A percentile compares a stretch with the other conserved stretches of the same genome.
phyloP scores from a whole-genome alignment of 2,113 vertebrate species.

The Mus spicilegus region DNA sequence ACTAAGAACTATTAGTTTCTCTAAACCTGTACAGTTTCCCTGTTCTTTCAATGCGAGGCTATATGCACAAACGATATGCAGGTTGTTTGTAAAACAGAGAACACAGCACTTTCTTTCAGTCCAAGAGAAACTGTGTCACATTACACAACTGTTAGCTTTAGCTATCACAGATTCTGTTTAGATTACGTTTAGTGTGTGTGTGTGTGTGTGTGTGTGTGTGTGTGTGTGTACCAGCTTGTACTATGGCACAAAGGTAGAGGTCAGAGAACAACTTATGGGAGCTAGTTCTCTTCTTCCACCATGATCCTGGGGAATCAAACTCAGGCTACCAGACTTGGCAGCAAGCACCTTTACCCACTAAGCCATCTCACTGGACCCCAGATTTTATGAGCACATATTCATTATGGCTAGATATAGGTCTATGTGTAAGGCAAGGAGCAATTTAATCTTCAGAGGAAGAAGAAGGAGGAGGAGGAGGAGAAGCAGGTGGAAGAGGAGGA shows the following conservation, averaged over 20 bases:
- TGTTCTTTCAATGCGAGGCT: background rate
- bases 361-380: background rate
- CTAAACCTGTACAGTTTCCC: background rate
- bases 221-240: background rate
- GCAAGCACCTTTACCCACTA: background rate
- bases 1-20: background rate
- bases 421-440: background rate
- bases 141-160: background rate
- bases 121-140: background rate
- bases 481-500: no score
- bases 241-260: background rate
- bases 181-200: background rate
- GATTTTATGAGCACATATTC: background rate
- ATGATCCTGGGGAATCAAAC: background rate
- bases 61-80: background rate
- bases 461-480: background rate
- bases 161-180: background rate
- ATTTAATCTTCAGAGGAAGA: background rate
- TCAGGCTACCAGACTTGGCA: background rate
- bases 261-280: background rate
- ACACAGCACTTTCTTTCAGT: background rate
- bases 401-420: background rate
- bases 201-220: background rate
- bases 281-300: background rate
- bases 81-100: background rate